Percentiles rank a stretch among this genome's conserved stretches.
Evolutionary conservation across 2,888 invertebrate genomes (phyloP).

Genomic region (Arctia plantaginis): DNA sequence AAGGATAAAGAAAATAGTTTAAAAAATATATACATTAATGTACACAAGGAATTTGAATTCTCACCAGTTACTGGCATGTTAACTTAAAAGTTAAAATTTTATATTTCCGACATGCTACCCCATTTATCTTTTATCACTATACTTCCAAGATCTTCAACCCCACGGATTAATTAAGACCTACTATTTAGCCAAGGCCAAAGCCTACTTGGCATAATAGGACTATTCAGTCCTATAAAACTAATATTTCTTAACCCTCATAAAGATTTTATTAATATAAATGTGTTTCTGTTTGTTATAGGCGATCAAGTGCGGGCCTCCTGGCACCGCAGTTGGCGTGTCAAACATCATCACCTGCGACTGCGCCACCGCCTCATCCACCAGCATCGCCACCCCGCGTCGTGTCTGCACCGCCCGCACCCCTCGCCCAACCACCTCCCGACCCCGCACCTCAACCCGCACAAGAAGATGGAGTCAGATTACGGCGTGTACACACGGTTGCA

Average conservation of each 20-base stretch:
- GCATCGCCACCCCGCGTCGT: conserved; percentile 80
- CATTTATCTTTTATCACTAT: not conserved
- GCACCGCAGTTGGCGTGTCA: conserved; percentile 80
- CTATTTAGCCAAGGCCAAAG: too few species aligned
- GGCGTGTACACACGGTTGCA: conserved; percentile 77
- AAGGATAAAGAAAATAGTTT: not conserved
- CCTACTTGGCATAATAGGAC: too few species aligned
- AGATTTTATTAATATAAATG: not conserved
- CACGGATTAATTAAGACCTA: too few species aligned
- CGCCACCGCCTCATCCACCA: conserved; percentile 68
- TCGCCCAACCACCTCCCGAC: conserved; percentile 66
- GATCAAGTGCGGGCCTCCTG: conserved; percentile 79
- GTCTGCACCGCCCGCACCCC: conserved; percentile 69
- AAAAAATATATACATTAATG: not conserved
- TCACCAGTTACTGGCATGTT: not conserved
- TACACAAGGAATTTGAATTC: too few species aligned
- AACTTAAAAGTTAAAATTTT: not conserved
- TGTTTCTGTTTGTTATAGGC: conserved; percentile 73
- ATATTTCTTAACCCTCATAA: not conserved
- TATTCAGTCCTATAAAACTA: not conserved
- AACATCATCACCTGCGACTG: conserved; percentile 70
- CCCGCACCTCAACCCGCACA: conserved; percentile 75
- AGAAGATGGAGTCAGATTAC: conserved; percentile 81
- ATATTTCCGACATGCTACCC: not conserved
- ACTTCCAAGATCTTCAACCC: too few species aligned